phyloP scores from a whole-genome alignment of 2,888 invertebrate genomes.

The Chouioia cunea region DNA sequence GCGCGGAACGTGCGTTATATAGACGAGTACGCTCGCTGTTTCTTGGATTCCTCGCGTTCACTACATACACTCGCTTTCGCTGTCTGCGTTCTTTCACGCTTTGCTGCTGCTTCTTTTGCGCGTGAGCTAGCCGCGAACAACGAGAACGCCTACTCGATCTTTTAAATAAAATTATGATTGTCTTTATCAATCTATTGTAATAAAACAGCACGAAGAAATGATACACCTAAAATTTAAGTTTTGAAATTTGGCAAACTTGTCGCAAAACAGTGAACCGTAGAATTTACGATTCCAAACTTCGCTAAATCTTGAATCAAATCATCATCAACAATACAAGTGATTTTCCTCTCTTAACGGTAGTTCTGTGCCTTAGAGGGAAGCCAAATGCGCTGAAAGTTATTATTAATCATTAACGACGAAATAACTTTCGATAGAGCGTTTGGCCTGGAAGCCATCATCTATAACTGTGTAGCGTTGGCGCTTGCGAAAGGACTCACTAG shows the following conservation, averaged over 20 bases:
- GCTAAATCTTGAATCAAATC: slow-evolving; percentile 29
- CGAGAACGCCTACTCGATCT: too few relatives aligned
- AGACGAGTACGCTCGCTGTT: neutral
- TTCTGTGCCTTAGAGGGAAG: neutral
- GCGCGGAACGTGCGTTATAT: neutral
- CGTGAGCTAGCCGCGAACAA: too few relatives aligned
- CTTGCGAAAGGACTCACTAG: slow-evolving; percentile 6
- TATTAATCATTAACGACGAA: slow-evolving; percentile 21
- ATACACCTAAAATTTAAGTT: too few relatives aligned
- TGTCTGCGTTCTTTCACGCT: neutral
- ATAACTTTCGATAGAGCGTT: slow-evolving; percentile 32
- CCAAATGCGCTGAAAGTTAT: slow-evolving; percentile 5
- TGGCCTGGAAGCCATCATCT: neutral
- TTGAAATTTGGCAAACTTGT: neutral
- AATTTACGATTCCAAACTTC: slow-evolving; percentile 24
- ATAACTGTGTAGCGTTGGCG: neutral
- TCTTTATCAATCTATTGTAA: too few relatives aligned
- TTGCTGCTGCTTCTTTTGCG: too few relatives aligned
- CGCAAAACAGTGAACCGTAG: neutral
- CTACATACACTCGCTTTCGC: slow-evolving; percentile 6
- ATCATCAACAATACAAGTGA: slow-evolving; percentile 39
- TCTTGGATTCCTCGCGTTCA: slow-evolving; percentile 28
- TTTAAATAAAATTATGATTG: too few relatives aligned
- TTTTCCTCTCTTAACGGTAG: neutral
- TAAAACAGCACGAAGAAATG: too few relatives aligned